A percentile compares a stretch with the other conserved stretches of the same genome.
Conservation (phyloP, 2,888 invertebrate genomes). For the Neocrepidodera transversa region DNA sequence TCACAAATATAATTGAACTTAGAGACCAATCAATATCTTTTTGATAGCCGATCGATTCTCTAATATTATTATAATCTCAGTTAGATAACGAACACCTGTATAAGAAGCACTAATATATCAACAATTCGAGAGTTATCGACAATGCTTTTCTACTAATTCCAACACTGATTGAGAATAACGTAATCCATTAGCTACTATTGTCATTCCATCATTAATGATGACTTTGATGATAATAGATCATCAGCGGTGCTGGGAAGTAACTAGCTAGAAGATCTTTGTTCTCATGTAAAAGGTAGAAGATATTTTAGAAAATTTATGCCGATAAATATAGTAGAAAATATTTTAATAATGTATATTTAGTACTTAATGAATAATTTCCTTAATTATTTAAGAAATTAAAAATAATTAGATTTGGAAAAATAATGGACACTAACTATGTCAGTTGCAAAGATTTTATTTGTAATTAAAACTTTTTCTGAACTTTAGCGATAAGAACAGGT, state of each 20-base stretch:
- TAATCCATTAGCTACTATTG: constrained; percentile 46
- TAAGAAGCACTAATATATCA: constrained; percentile 32
- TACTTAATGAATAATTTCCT: too few relatives aligned
- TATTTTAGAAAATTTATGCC: too few relatives aligned
- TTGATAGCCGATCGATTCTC: constrained; percentile 22
- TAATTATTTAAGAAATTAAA: too few relatives aligned
- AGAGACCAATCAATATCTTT: constrained; percentile 21
- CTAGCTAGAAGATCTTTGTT: background rate
- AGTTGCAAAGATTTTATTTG: too few relatives aligned
- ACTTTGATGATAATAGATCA: constrained; percentile 29
- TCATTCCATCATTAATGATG: constrained; percentile 41
- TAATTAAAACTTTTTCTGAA: too few relatives aligned
- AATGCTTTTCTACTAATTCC: constrained; percentile 22
- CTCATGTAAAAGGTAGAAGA: constrained; percentile 2
- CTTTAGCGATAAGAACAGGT: too few relatives aligned
- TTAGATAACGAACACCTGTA: constrained; percentile 27
- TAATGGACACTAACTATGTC: too few relatives aligned
- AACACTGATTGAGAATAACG: constrained; percentile 32
- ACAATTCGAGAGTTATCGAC: constrained; percentile 37
- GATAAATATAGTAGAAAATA: too few relatives aligned
- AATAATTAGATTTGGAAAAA: too few relatives aligned
- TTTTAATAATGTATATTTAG: too few relatives aligned
- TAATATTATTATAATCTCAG: constrained; percentile 15
- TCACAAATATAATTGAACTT: too few relatives aligned
- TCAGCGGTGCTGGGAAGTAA: constrained; percentile 10